Percentiles rank a stretch among this genome's conserved stretches.
These are phyloP conservation scores for Thripadectes ignobilis DNA, from an alignment of 2,797 vertebrate species.

Conservation along the genomic window DNA sequence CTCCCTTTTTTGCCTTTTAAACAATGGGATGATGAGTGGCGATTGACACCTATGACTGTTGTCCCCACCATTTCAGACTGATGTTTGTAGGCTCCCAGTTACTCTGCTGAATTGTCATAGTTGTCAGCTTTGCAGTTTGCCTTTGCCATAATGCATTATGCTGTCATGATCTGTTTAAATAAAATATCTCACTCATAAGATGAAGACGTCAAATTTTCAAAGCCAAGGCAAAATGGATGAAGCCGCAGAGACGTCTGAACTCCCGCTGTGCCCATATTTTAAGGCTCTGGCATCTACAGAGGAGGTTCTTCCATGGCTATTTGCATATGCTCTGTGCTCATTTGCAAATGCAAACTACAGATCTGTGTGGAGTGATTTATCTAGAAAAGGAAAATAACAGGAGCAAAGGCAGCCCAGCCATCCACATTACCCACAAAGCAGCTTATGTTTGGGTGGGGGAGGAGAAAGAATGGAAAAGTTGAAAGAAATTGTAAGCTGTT, in stretches of 20 bases:
- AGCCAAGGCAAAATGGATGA: neutral
- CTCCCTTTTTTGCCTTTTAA: neutral
- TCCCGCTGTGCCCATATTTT: neutral
- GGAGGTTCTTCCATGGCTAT: neutral
- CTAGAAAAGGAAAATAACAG: neutral
- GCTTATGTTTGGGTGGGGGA: neutral
- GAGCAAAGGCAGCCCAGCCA: neutral
- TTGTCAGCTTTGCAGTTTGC: slow-evolving; percentile 1
- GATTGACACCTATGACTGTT: neutral
- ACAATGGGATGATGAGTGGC: neutral
- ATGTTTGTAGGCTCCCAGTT: neutral
- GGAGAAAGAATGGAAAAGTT: neutral
- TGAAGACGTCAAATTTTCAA: neutral
- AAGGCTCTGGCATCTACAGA: neutral
- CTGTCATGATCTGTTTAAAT: slow-evolving; percentile 30
- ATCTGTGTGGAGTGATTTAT: neutral
- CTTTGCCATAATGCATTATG: neutral
- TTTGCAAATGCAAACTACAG: neutral
- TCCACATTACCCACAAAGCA: neutral
- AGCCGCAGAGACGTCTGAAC: neutral
- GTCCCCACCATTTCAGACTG: neutral
- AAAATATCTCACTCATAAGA: slow-evolving; percentile 19
- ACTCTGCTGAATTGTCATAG: neutral
- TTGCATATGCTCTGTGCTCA: neutral
- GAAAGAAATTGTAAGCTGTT: neutral